These are phyloP conservation scores for Eidolon dupreanum DNA, from an alignment of 2,797 vertebrate genomes.

Conservation along the genomic window DNA sequence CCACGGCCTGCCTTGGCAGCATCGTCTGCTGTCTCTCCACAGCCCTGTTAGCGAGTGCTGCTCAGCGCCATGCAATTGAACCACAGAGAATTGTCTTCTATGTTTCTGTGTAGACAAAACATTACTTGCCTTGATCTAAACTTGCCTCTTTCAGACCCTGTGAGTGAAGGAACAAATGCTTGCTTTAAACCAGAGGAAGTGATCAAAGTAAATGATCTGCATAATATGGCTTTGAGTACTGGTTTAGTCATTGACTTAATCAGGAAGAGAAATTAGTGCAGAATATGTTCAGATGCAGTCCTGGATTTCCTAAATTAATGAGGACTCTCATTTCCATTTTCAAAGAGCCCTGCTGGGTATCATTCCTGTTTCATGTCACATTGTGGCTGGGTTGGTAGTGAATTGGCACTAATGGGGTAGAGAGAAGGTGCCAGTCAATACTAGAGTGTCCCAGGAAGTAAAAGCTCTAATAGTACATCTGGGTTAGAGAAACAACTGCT, in stretches of 20 bases:
- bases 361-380: conserved; percentile 18
- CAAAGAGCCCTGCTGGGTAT: neutral
- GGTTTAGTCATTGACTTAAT: conserved; percentile 62
- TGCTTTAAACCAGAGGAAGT: conserved; percentile 30
- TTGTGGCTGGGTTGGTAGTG: conserved; percentile 9
- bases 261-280: conserved; percentile 22
- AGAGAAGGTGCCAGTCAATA: conserved; percentile 18
- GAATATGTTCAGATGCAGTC: conserved; percentile 1
- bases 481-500: conserved; percentile 22
- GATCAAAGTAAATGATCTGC: conserved; percentile 34
- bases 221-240: neutral
- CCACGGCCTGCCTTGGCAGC: neutral
- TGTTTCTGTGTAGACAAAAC: neutral
- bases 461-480: conserved; percentile 6
- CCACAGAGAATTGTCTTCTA: neutral
- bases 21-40: neutral
- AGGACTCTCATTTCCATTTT: conserved; percentile 61
- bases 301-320: conserved; percentile 61
- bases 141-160: neutral
- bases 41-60: neutral
- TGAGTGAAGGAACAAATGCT: neutral
- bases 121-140: neutral
- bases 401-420: neutral
- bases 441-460: neutral
- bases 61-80: neutral